Evolutionary conservation across 2,888 invertebrate species (phyloP).

Genomic region (Euphydryas editha): DNA sequence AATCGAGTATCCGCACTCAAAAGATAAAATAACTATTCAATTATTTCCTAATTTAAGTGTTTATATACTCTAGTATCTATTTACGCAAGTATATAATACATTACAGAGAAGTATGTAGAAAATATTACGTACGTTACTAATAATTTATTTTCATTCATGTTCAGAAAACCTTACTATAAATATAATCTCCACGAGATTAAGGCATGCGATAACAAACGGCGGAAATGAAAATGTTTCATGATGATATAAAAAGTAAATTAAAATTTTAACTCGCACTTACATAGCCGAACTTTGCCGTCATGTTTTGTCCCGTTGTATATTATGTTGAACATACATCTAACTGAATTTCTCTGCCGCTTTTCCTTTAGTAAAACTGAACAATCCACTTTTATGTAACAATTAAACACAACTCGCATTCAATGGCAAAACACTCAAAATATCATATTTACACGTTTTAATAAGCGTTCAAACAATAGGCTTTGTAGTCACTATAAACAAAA

Average conservation of each 20-base stretch:
- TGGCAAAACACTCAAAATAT: constrained; percentile 72
- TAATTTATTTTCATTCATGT: constrained; percentile 38
- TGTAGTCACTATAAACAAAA: constrained; percentile 72
- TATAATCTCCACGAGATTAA: constrained; percentile 28
- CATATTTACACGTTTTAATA: constrained; percentile 67
- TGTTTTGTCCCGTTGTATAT: constrained; percentile 84
- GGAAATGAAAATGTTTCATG: constrained; percentile 42
- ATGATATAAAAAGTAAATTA: constrained; percentile 36
- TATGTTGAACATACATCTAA: constrained; percentile 82
- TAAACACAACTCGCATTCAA: constrained; percentile 76
- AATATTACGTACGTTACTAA: constrained; percentile 27
- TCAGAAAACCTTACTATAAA: constrained; percentile 34
- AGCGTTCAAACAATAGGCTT: constrained; percentile 76
- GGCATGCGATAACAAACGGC: constrained; percentile 35
- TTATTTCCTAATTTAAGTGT: constrained; percentile 41
- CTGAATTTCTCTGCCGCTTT: constrained; percentile 77
- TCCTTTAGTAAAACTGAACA: constrained; percentile 76
- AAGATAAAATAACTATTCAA: constrained; percentile 34
- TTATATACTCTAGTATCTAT: constrained; percentile 29
- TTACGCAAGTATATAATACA: constrained; percentile 15
- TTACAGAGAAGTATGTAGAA: constrained; percentile 5
- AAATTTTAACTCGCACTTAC: constrained; percentile 60
- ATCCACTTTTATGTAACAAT: constrained; percentile 79
- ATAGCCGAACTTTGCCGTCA: constrained; percentile 85
- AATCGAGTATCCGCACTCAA: constrained; percentile 38